Conservation (phyloP, 2,113 vertebrate genomes). For the Ciconia boyciana region DNA sequence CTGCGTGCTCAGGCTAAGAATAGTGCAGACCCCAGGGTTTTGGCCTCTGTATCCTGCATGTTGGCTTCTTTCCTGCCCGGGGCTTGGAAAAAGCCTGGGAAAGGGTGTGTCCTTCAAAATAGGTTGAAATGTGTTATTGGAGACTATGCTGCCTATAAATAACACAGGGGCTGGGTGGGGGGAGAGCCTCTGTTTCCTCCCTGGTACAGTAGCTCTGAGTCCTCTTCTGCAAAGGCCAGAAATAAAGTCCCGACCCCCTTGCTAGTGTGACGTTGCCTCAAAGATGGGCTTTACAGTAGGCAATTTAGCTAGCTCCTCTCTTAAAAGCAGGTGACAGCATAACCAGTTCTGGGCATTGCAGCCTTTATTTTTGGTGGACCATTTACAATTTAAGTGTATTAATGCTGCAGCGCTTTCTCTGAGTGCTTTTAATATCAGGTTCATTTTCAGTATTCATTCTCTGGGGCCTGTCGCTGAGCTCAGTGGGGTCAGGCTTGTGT, state of each 20-base stretch:
- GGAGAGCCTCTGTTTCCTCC: background rate
- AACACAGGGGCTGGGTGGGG: background rate
- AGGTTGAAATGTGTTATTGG: background rate
- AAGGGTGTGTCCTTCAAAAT: constrained; percentile 6
- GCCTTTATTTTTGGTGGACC: background rate
- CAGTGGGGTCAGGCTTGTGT: background rate
- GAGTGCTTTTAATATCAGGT: background rate
- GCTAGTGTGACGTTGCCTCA: background rate
- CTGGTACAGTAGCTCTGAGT: background rate
- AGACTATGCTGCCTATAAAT: background rate
- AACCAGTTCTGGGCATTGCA: background rate
- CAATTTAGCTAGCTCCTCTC: background rate
- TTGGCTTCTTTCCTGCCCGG: constrained; percentile 44
- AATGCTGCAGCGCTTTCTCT: fast-evolving
- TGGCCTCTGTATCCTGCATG: constrained; percentile 3
- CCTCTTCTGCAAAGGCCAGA: background rate
- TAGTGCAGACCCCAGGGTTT: constrained; percentile 22
- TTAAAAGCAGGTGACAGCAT: background rate
- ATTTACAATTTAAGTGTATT: background rate
- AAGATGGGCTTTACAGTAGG: background rate
- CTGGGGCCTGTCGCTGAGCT: background rate
- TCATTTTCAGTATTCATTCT: background rate
- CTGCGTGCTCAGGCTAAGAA: constrained; percentile 5
- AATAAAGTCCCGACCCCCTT: background rate
- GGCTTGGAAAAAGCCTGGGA: constrained; percentile 24